Percentiles rank a stretch among this genome's conserved stretches.
phyloP scores from a whole-genome alignment of 2,797 vertebrate genomes.

The Coluber constrictor region DNA sequence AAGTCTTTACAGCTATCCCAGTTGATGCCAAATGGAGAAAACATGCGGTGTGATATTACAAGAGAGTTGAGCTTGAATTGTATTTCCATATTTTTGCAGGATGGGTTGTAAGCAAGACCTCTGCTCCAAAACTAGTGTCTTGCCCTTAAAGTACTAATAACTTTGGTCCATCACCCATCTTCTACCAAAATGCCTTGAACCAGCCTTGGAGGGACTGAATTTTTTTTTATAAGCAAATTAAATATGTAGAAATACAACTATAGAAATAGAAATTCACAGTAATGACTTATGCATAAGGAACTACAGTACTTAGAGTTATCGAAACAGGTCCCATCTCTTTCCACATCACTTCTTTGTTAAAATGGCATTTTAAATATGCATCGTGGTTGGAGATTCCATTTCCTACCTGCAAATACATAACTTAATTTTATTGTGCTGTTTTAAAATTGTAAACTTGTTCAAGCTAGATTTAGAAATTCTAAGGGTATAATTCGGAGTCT shows the following conservation, averaged over 20 bases:
- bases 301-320: background rate
- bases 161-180: background rate
- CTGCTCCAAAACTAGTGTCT: background rate
- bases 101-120: background rate
- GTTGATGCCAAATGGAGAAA: background rate
- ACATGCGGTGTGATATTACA: background rate
- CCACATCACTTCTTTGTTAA: constrained; percentile 1
- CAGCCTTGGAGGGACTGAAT: background rate
- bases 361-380: constrained; percentile 18
- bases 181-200: background rate
- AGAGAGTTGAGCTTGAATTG: background rate
- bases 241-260: constrained; percentile 12
- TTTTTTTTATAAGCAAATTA: constrained; percentile 1
- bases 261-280: constrained; percentile 6
- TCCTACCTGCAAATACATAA: background rate
- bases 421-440: background rate
- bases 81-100: background rate
- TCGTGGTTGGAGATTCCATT: background rate
- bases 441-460: background rate
- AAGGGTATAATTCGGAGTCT: background rate
- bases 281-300: constrained; percentile 18
- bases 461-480: constrained; percentile 3
- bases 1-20: background rate
- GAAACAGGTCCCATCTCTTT: constrained; percentile 13
- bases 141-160: background rate